Evolutionary conservation across 2,888 invertebrate species (phyloP).

Genomic region (Melangyna quadrimaculata): DNA sequence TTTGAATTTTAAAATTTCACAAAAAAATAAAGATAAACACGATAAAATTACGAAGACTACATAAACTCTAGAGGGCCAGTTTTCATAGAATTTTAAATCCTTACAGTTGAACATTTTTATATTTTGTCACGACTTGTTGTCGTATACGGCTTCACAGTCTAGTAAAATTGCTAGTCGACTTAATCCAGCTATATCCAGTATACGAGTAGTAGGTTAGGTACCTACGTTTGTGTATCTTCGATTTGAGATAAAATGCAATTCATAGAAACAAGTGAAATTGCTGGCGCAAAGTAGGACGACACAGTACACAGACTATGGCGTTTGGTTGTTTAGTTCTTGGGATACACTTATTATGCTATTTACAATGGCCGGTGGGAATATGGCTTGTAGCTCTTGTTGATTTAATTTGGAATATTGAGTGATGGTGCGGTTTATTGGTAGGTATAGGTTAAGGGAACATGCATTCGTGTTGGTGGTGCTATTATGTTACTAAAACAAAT

Average conservation of each 20-base stretch:
- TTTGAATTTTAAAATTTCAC: too few relatives aligned
- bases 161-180: background rate
- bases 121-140: background rate
- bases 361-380: background rate
- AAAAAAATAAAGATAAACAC: too few relatives aligned
- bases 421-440: background rate
- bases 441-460: background rate
- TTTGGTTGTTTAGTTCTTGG: background rate
- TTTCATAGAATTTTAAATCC: too few relatives aligned
- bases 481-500: background rate
- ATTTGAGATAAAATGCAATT: slow-evolving; percentile 14
- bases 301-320: background rate
- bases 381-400: background rate
- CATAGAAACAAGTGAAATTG: slow-evolving; percentile 10
- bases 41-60: too few relatives aligned
- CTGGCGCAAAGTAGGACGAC: slow-evolving; percentile 1
- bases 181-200: background rate
- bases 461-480: background rate
- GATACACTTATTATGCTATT: background rate
- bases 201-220: too few relatives aligned
- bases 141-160: background rate
- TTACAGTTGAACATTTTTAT: background rate
- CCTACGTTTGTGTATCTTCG: slow-evolving; percentile 16
- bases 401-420: slow-evolving; percentile 4
- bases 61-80: too few relatives aligned